Base-by-base conservation (phyloP, 2,113 vertebrate genomes). In the Geococcyx californianus region DNA sequence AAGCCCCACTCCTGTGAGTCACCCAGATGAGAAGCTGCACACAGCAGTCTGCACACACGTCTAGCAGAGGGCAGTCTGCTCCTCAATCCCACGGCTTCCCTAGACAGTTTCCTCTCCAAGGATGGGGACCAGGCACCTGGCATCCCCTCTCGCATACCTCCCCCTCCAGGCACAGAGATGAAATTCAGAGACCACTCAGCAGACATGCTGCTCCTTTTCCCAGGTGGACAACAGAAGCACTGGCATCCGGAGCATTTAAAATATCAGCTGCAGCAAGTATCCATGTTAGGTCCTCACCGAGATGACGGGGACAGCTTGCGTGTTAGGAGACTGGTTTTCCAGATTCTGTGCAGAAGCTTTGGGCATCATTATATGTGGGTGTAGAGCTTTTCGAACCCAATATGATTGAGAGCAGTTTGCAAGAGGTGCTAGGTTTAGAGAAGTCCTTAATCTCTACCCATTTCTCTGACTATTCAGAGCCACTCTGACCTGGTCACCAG, bases 141-240 rank as follows among this genome's bases (percentile, higher is more conserved):
- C 26, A 68, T 75, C 52, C 51, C 56, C 62, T 84, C 74, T 64
- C 1, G 0, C 81, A 7, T 82, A 54, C 56, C 16, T 94, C 89
- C 73, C 64, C 26, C 76, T 89, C 84, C 80, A 18, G 31, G 89
- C 74, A 31, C 2, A 0, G 2, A 67, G 52, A 38, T 34, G 55
- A 78, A 94, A 74, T 89, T 94, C 84, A 86, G 63, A 55, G 18
- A n/a, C 45, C n/a, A 1, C n/a, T 70, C 9, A 0, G 44, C 45
- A 73, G 24, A 40, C 4, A 0, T 2, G 0, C 5, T 10, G 21
- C 1, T 44, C 11, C 29, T 49, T 82, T 63, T 25, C 52, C 10
- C 5, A 4, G 4, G 0, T 0, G 1, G 49, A 25, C 12, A 28
- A 10, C 19, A 33, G 8, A 33, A 56, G 5, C 2, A 1, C 17